A percentile compares a stretch with the other conserved stretches of the same genome.
phyloP scores from a whole-genome alignment of 2,888 invertebrate species.

The Gastrophysa polygoni region DNA sequence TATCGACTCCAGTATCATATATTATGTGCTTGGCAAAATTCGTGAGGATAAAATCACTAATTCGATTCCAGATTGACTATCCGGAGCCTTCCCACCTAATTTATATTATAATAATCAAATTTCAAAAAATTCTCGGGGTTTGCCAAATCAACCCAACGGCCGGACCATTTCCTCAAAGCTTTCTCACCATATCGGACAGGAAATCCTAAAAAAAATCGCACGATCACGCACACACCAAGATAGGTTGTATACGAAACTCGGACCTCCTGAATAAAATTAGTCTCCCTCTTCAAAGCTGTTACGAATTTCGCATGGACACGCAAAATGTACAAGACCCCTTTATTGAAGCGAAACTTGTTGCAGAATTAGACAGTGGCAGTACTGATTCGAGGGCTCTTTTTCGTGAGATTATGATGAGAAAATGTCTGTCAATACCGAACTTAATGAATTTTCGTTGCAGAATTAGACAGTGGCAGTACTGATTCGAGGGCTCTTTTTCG shows the following conservation, averaged over 20 bases:
- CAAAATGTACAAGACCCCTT: slow-evolving; percentile 24
- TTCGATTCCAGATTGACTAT: no score
- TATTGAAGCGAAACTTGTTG: slow-evolving; percentile 29
- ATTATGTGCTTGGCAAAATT: no score
- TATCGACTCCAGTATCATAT: no score
- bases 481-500: not conserved
- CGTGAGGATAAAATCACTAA: no score
- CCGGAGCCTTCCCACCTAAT: no score
- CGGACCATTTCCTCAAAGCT: not conserved
- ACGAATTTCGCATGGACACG: slow-evolving; percentile 30
- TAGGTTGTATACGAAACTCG: not conserved
- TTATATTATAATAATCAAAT: not conserved
- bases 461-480: slow-evolving; percentile 2
- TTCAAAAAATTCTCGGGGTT: not conserved
- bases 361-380: slow-evolving; percentile 9
- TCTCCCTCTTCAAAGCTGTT: slow-evolving; percentile 26
- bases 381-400: not conserved
- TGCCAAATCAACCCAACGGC: not conserved
- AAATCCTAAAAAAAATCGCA: slow-evolving; percentile 8
- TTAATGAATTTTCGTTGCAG: no score
- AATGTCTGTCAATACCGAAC: no score
- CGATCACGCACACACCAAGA: slow-evolving; percentile 4
- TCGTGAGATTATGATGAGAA: no score
- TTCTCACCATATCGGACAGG: slow-evolving; percentile 10
- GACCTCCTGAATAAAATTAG: slow-evolving; percentile 20